Evolutionary conservation across 2,113 vertebrate species (phyloP).

Genomic region (Psilopogon haemacephalus): DNA sequence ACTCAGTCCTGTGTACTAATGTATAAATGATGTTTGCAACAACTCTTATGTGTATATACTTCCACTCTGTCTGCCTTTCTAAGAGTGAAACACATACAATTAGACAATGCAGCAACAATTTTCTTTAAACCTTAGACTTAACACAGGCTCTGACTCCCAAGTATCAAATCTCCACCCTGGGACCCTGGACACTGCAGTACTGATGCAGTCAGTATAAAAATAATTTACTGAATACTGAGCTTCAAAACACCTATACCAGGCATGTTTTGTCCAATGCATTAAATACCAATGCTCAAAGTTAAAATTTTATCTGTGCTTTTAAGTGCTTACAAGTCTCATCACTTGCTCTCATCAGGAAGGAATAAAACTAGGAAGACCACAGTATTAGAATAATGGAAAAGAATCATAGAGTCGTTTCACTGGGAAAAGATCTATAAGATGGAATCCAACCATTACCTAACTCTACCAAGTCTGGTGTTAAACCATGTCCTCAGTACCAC

Average conservation of each 20-base stretch:
- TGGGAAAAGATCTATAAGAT: too few species aligned
- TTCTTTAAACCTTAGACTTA: background rate
- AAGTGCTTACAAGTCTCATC: background rate
- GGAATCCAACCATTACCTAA: too few species aligned
- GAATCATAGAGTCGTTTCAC: too few species aligned
- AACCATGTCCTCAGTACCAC: too few species aligned
- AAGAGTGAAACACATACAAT: background rate
- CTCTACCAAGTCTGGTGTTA: too few species aligned
- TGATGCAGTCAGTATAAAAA: background rate
- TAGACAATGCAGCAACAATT: background rate
- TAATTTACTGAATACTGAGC: background rate
- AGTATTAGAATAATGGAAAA: background rate
- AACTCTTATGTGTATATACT: background rate
- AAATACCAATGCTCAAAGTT: background rate
- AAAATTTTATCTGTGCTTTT: background rate
- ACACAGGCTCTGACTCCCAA: background rate
- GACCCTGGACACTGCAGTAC: background rate
- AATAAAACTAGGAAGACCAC: slow-evolving; percentile 6
- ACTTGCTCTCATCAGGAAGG: background rate
- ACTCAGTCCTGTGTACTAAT: background rate
- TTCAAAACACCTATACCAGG: background rate
- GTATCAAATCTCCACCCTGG: background rate
- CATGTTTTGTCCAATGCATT: background rate
- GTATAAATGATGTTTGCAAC: background rate
- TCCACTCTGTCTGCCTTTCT: background rate